Conservation (phyloP, 2,113 vertebrate species). For the Colinus virginianus region DNA sequence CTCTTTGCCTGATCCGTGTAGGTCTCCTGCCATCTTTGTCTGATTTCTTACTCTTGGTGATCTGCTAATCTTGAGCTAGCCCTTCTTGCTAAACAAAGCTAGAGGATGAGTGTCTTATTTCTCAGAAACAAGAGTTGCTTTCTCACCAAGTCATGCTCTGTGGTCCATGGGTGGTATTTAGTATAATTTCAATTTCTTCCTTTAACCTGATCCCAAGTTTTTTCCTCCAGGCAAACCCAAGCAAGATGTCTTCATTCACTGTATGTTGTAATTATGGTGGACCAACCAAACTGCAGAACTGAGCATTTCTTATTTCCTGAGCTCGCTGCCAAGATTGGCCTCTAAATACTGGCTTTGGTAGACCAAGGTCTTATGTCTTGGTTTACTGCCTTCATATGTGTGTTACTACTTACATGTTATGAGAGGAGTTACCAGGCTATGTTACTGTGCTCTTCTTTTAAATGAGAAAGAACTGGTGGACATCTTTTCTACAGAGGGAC, state of each 20-base stretch:
- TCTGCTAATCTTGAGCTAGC: neutral
- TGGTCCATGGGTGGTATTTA: neutral
- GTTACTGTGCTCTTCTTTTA: neutral
- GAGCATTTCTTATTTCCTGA: neutral
- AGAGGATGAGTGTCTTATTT: neutral
- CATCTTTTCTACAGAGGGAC: neutral
- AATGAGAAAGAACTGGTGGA: neutral
- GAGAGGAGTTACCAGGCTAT: neutral
- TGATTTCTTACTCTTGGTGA: too few species aligned
- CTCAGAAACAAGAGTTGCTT: neutral
- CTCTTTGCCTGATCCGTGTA: too few species aligned
- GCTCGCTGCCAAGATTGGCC: neutral
- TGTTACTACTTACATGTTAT: neutral
- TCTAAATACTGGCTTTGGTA: neutral
- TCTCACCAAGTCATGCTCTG: neutral
- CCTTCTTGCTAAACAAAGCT: neutral
- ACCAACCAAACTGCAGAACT: neutral
- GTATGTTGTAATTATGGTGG: neutral
- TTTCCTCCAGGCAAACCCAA: neutral
- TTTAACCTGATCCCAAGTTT: neutral
- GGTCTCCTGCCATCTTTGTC: too few species aligned
- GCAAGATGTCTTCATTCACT: neutral
- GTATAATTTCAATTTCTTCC: neutral
- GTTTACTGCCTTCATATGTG: neutral
- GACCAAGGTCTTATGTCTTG: neutral